phyloP scores from a whole-genome alignment of 2,888 invertebrate species.

The Oxystoma pomonae region DNA sequence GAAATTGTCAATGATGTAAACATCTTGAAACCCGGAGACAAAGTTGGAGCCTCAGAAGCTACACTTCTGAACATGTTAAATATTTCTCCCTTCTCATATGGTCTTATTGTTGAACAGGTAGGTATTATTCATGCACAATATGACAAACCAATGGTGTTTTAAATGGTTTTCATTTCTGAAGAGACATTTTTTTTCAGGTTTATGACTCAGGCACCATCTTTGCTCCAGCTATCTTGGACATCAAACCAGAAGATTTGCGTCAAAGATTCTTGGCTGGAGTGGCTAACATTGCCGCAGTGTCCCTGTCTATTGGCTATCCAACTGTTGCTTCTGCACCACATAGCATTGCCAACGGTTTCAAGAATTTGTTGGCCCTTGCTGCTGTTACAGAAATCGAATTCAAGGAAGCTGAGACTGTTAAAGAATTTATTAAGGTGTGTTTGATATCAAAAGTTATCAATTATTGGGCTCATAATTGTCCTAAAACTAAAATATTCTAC shows the following conservation, averaged over 20 bases:
- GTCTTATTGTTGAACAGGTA: conserved; percentile 83
- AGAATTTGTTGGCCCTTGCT: conserved; percentile 94
- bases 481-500: no score
- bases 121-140: conserved; percentile 2
- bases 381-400: conserved; percentile 95
- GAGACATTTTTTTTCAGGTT: conserved; percentile 49
- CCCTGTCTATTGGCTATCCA: conserved; percentile 91
- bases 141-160: neutral
- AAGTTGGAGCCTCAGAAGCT: conserved; percentile 98
- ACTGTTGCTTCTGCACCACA: conserved; percentile 96
- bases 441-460: no score
- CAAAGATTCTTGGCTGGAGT: conserved; percentile 91
- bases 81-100: conserved; percentile 99
- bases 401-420: conserved; percentile 89
- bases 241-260: conserved; percentile 93
- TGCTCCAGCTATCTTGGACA: conserved; percentile 94
- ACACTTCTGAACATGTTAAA: conserved; percentile 99
- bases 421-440: conserved; percentile 86
- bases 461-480: no score
- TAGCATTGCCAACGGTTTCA: conserved; percentile 96
- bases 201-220: conserved; percentile 99
- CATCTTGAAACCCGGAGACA: conserved; percentile 91
- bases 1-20: conserved; percentile 98
- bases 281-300: conserved; percentile 89
- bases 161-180: neutral